A percentile compares a stretch with the other conserved stretches of the same genome.
These are phyloP conservation scores for Sebastes wilsoni DNA, from an alignment of 2,797 vertebrate species.

Conservation along the genomic window DNA sequence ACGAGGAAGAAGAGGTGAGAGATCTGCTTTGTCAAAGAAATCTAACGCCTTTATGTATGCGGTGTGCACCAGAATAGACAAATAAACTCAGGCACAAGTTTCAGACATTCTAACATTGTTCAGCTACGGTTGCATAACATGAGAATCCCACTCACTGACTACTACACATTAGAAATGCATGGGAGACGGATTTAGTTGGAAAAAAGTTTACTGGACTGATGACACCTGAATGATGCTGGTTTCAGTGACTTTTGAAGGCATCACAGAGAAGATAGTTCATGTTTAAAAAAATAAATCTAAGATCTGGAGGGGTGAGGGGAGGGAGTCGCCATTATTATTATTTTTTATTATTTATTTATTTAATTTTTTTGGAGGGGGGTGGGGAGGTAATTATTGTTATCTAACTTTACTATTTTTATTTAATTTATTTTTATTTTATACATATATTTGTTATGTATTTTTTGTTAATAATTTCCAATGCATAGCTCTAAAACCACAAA, in stretches of 20 bases:
- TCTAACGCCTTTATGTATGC: not conserved
- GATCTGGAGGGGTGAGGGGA: no score
- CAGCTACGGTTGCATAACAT: conserved; percentile 16
- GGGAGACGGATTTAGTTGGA: not conserved
- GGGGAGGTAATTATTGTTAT: no score
- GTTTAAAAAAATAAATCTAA: not conserved
- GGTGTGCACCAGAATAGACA: not conserved
- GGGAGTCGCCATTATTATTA: no score
- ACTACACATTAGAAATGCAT: not conserved
- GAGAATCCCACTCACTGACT: conserved; percentile 21
- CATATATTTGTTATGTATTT: no score
- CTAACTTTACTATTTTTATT: not conserved
- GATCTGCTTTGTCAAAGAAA: not conserved
- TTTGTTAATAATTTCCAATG: no score
- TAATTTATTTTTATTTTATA: no score
- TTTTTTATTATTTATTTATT: no score
- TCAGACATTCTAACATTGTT: conserved; percentile 47
- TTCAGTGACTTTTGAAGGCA: not conserved
- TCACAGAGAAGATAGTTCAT: not conserved
- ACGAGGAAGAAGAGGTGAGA: conserved; percentile 88
- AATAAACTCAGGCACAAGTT: not conserved
- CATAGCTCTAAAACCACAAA: no score
- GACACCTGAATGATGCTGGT: not conserved
- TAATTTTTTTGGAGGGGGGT: no score
- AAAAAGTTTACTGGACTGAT: conserved; percentile 6